Conservation (phyloP, 53 echinoderm and acorn worm genomes). For the Pentamera pediparva region DNA sequence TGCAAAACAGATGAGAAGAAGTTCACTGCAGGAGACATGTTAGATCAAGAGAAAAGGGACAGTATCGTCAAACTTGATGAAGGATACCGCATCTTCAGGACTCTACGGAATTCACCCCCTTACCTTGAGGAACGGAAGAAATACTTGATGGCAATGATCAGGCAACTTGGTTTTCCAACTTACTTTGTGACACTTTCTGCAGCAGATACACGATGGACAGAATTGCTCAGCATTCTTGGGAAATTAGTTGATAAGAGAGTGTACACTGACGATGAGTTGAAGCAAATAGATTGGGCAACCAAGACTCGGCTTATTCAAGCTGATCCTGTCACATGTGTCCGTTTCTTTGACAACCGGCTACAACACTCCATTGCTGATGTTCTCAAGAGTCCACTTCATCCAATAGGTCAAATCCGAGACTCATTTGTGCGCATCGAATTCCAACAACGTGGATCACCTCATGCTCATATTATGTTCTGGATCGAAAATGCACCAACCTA, state of each 20-base stretch:
- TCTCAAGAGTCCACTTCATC: background rate
- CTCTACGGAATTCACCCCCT: constrained; percentile 31
- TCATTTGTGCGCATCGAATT: constrained; percentile 18
- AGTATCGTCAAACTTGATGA: constrained; percentile 19
- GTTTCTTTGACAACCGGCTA: constrained; percentile 35
- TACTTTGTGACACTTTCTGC: constrained; percentile 38
- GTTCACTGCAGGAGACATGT: constrained; percentile 21
- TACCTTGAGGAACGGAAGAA: constrained; percentile 40
- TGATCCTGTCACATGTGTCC: constrained; percentile 44
- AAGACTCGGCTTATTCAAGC: constrained; percentile 21
- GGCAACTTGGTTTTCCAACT: constrained; percentile 47
- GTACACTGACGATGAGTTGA: constrained; percentile 13
- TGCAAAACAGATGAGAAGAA: constrained; percentile 24
- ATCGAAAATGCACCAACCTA: constrained; percentile 14
- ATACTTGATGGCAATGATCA: constrained; percentile 48
- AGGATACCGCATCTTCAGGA: constrained; percentile 27
- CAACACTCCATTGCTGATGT: constrained; percentile 18
- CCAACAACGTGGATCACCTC: constrained; percentile 38
- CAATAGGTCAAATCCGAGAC: background rate
- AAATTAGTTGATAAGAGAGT: constrained; percentile 26
- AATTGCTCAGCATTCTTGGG: constrained; percentile 27
- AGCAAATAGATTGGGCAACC: constrained; percentile 10
- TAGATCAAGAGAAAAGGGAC: background rate
- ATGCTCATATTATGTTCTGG: constrained; percentile 38
- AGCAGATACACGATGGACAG: constrained; percentile 37